Percentiles rank a stretch among this genome's conserved stretches.
These are phyloP conservation scores for Spisula subtruncata DNA, from an alignment of 2,888 invertebrate species.

Conservation along the genomic window DNA sequence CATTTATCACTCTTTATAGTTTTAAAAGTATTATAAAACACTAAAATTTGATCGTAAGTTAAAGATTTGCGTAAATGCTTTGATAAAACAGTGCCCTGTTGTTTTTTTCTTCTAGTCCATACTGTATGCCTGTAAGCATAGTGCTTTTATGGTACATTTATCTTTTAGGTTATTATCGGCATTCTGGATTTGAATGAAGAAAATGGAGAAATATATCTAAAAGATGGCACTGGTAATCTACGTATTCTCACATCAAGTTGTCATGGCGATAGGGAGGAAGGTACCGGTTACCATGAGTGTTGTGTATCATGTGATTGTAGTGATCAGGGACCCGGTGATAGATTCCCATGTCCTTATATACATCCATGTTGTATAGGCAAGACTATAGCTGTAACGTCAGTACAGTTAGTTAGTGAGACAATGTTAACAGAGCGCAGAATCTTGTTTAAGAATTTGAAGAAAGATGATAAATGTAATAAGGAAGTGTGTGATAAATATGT, in stretches of 20 bases:
- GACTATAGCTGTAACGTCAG: slow-evolving; percentile 62
- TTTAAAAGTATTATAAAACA: no score
- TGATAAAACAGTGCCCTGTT: neutral
- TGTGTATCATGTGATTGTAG: slow-evolving; percentile 50
- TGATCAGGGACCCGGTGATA: slow-evolving; percentile 42
- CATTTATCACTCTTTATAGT: no score
- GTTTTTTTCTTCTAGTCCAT: neutral
- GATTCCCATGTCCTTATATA: slow-evolving; percentile 61
- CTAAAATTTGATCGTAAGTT: no score
- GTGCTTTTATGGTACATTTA: neutral
- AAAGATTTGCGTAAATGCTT: no score
- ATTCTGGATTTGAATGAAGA: slow-evolving; percentile 53
- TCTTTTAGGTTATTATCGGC: slow-evolving; percentile 70
- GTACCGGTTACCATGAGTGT: slow-evolving; percentile 41
- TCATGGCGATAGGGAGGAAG: slow-evolving; percentile 31
- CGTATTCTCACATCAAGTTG: slow-evolving; percentile 53
- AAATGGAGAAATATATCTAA: slow-evolving; percentile 63
- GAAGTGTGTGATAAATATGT: slow-evolving; percentile 38
- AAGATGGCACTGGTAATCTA: slow-evolving; percentile 63
- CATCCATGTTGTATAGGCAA: slow-evolving; percentile 68
- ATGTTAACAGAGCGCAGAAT: slow-evolving; percentile 11
- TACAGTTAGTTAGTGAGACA: slow-evolving; percentile 62
- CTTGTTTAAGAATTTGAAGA: neutral
- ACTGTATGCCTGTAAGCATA: no score
- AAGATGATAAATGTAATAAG: neutral